A percentile compares a stretch with the other conserved stretches of the same genome.
Conservation (phyloP, 23 tunicate species). For the Botrylloides violaceus region DNA sequence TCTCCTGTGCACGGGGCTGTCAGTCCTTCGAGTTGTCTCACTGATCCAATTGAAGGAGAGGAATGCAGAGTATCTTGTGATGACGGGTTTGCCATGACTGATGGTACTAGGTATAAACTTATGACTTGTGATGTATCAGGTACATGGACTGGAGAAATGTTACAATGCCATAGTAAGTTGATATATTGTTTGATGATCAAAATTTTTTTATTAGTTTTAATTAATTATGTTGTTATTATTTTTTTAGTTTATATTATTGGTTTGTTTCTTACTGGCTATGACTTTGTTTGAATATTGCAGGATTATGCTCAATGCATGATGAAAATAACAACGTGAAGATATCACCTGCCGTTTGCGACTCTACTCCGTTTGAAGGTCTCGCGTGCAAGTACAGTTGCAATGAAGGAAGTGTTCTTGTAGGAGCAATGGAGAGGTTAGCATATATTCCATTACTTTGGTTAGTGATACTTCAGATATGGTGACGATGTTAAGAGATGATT, state of each 20-base stretch:
- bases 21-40: conserved; percentile 1
- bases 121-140: conserved; percentile 40
- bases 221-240: background rate
- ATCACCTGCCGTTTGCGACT: background rate
- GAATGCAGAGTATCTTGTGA: background rate
- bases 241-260: background rate
- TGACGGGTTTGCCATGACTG: conserved; percentile 26
- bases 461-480: too few relatives aligned
- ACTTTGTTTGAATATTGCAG: background rate
- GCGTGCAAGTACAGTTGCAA: conserved; percentile 13
- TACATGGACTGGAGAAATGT: conserved; percentile 24
- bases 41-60: conserved; percentile 20
- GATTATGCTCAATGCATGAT: background rate
- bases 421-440: conserved; percentile 10
- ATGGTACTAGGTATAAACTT: conserved; percentile 23
- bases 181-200: background rate
- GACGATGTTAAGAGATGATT: too few relatives aligned
- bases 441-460: background rate
- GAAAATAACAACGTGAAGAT: background rate
- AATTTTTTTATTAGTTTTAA: background rate
- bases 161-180: conserved; percentile 29
- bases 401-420: conserved; percentile 2
- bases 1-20: conserved; percentile 15
- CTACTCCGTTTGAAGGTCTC: conserved; percentile 3
- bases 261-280: background rate